Evolutionary conservation across 2,797 vertebrate species (phyloP).

Genomic region (Enteromius argenteus): DNA sequence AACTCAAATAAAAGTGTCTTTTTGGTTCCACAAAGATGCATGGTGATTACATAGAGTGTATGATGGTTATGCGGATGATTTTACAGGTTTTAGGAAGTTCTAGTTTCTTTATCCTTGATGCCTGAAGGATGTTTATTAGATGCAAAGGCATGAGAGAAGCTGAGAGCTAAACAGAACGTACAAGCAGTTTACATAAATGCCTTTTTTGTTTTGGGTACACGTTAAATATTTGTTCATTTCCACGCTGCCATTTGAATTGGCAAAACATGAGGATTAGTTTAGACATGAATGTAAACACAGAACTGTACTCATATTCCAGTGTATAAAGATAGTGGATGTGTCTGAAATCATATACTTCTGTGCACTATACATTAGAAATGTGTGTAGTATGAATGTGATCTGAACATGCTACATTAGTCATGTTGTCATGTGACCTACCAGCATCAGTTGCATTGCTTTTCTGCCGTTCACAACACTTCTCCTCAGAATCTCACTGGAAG

Average conservation of each 20-base stretch:
- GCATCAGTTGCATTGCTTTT: too few relatives aligned
- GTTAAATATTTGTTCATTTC: background rate
- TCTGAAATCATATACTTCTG: too few relatives aligned
- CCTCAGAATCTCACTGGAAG: too few relatives aligned
- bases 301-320: background rate
- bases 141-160: background rate
- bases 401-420: too few relatives aligned
- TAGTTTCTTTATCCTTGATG: background rate
- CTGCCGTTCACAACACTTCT: too few relatives aligned
- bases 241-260: background rate
- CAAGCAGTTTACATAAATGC: background rate
- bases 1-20: background rate
- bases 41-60: background rate
- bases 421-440: too few relatives aligned
- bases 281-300: background rate
- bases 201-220: background rate
- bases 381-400: too few relatives aligned
- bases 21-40: background rate
- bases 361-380: too few relatives aligned
- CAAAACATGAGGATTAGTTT: background rate
- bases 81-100: background rate
- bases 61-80: background rate
- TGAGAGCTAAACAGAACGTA: background rate
- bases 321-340: too few relatives aligned
- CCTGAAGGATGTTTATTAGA: background rate